These are phyloP conservation scores for Corynorhinus townsendii DNA, from an alignment of 2,113 vertebrate species.

Conservation along the genomic window DNA sequence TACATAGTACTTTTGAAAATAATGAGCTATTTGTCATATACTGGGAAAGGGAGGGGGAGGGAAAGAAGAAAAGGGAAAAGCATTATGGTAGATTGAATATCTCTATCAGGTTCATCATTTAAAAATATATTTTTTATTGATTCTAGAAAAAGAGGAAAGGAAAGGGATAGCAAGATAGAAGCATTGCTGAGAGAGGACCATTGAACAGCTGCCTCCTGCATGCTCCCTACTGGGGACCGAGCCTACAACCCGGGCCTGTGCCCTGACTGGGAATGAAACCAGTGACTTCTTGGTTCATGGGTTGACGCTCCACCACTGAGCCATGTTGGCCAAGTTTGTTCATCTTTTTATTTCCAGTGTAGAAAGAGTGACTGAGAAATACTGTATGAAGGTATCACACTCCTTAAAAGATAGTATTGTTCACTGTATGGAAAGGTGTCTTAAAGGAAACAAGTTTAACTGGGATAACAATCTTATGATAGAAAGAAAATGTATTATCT, in stretches of 20 bases:
- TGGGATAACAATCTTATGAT: not conserved
- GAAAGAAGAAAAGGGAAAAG: not conserved
- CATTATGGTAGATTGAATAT: not conserved
- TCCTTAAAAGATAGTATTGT: not conserved
- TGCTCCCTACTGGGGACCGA: no score
- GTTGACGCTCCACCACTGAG: no score
- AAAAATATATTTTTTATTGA: no score
- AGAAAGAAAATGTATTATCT: not conserved
- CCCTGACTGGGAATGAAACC: no score
- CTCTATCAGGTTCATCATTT: not conserved
- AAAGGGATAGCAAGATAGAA: no score
- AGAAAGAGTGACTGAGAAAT: not conserved
- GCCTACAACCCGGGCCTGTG: no score
- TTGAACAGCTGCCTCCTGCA: no score
- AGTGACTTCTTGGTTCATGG: no score
- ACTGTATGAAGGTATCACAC: not conserved
- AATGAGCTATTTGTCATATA: not conserved
- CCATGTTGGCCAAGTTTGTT: not conserved
- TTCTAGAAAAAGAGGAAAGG: no score
- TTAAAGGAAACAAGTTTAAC: not conserved
- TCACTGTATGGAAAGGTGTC: not conserved
- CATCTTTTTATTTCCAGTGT: not conserved
- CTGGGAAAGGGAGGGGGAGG: not conserved
- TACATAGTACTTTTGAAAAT: not conserved
- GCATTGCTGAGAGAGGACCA: no score